Base-by-base conservation (phyloP, 2,113 vertebrate genomes). In the Planiliza haematocheilus region DNA sequence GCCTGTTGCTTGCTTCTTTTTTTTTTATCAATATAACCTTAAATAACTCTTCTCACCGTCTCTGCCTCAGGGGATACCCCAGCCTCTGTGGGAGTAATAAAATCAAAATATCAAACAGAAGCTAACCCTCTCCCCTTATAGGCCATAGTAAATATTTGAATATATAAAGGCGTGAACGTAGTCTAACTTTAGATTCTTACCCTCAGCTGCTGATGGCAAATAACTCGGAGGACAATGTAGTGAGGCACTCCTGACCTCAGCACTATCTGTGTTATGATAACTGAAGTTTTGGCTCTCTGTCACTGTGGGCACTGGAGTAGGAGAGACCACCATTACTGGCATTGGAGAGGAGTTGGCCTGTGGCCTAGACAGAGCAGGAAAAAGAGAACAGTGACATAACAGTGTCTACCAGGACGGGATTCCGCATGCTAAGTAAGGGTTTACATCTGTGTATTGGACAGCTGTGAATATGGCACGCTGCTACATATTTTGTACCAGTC, bases 201-300 rank as follows among this genome's bases (percentile, higher is more conserved):
- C 81, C 48, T 74, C 63, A 48, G 56, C 69, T 59, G 60, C 59
- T 60, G 81, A 55, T 34, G 78, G 38, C 18, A 39, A 17, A 59
- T 61, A 36, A 49, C 65, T 48, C 34, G 16, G 43, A 53, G 67
- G 51, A 75, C 67, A 83, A 74, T 79, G 64, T 62, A 69, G 69
- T 4, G 14, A 1, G 17, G 56, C 45, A 16, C 45, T 11, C 50
- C 2, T 75, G 70, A 64, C 70, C 56, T 73, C 68, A 39, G 56
- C 20, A 53, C 66, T 72, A 65, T 88, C 65, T 68, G 45, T 77
- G 85, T 85, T 79, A 74, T 81, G 74, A 83, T 69, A 74, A 78
- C 56, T 74, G 65, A 66, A 58, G 57, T 73, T 70, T 62, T 88
- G 88, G 63, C 63, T 61, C 0, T 24, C 18, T 2, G 73, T 56